Evolutionary conservation across 2,888 invertebrate species (phyloP), one percentile per base, ranked within the genome.

Genomic region (Drosophila histrio): DNA sequence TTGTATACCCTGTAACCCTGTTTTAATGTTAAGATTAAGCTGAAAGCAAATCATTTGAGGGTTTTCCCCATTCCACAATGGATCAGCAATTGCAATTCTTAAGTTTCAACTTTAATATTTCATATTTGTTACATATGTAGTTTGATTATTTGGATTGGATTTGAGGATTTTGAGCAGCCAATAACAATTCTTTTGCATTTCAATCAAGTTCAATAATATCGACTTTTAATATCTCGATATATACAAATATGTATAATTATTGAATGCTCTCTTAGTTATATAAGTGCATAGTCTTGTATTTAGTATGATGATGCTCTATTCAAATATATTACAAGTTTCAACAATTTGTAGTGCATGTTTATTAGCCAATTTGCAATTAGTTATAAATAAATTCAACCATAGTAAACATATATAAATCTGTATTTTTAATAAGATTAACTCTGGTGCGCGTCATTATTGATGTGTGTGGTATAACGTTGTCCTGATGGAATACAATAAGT

Each of bases 351-450:
- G 39, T 58, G 80, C 80, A 77, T 69, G 49, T 64, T 73, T 78
- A 46, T 81, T 81, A 79, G 78, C 71, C 63, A 79, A 84, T 80
- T 77, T 77, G 74, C 65, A 73, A 53, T 60, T 83, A 72, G 77
- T 63, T 63, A 52, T 60, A 57, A 83, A 76, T 76, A 72, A 79
- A 79, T 59, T 43, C 30, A 79, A 62, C 41, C 61, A 58, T 49
- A 74, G 46, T 22, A 43, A 65, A 26, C 30, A 5, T 50, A 13
- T 11, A 3, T 11, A 22, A n/a, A 36, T 13, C 32, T 32, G 30
- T 41, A 15, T 36, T 11, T 13, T 54, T 13, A 13, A 32, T 21
- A 8, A n/a, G n/a, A 11, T 15, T 11, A 21, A 11, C 5, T 11
- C 4, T 3, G n/a, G n/a, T n/a, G n/a, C n/a, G n/a, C n/a, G n/a